Evolutionary conservation across 2,888 invertebrate genomes (phyloP).

Genomic region (Athrips mouffetella): DNA sequence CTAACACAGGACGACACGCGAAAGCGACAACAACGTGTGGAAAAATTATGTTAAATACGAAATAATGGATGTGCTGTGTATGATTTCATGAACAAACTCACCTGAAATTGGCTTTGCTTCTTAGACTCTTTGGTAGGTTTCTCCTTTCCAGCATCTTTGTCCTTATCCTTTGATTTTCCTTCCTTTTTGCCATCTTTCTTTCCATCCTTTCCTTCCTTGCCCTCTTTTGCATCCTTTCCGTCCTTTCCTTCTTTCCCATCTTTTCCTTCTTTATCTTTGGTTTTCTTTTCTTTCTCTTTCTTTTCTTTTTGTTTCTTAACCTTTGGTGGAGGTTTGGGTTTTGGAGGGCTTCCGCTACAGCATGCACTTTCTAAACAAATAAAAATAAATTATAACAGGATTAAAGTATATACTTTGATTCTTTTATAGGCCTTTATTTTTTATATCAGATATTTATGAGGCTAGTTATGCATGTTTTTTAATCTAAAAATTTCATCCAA

Average conservation of each 20-base stretch:
- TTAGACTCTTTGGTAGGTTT: constrained; percentile 78
- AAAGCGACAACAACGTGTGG: constrained; percentile 51
- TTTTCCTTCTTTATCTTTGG: constrained; percentile 69
- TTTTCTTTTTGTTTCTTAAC: constrained; percentile 84
- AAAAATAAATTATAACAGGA: not conserved
- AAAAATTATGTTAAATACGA: constrained; percentile 49
- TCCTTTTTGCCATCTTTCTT: constrained; percentile 79
- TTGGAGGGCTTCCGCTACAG: constrained; percentile 85
- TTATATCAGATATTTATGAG: no score
- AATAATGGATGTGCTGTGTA: constrained; percentile 69
- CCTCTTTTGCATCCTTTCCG: constrained; percentile 70
- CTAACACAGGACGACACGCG: constrained; percentile 63
- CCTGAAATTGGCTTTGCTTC: constrained; percentile 84
- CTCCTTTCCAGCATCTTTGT: constrained; percentile 78
- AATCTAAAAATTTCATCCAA: no score
- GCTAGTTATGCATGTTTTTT: no score
- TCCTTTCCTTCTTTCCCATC: constrained; percentile 71
- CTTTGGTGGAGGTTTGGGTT: constrained; percentile 81
- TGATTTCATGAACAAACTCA: constrained; percentile 44
- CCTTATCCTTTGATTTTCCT: constrained; percentile 80
- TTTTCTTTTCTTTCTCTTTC: constrained; percentile 81
- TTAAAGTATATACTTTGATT: no score
- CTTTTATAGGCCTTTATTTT: no score
- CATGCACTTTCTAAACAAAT: constrained; percentile 84
- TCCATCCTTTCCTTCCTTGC: constrained; percentile 72